phyloP scores from a whole-genome alignment of 2,113 vertebrate genomes.

The Indri indri region DNA sequence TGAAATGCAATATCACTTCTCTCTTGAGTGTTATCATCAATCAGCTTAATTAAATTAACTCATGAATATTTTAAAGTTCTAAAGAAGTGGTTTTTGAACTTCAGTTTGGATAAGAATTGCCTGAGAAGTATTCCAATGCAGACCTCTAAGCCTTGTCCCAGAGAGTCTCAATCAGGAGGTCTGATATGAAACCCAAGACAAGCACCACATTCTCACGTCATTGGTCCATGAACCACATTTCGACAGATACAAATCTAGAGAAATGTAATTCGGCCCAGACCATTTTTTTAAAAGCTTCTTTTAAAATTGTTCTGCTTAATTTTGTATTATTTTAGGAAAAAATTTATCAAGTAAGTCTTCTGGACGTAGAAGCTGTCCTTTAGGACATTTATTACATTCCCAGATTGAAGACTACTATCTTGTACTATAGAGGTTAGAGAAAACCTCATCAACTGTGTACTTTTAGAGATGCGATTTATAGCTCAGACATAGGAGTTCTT shows the following conservation, averaged over 20 bases:
- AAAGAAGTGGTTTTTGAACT: slow-evolving; percentile 3
- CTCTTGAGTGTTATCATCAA: background rate
- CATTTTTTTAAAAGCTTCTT: background rate
- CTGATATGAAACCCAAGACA: background rate
- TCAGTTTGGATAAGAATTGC: background rate
- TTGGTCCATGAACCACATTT: background rate
- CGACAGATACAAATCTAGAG: background rate
- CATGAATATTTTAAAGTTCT: background rate
- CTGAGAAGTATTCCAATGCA: background rate
- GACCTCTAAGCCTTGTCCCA: background rate
- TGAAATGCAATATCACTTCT: background rate
- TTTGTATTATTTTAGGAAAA: background rate
- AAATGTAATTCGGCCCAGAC: background rate
- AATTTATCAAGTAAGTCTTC: background rate
- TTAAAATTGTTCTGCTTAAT: background rate
- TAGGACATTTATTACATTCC: background rate
- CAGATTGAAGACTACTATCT: background rate
- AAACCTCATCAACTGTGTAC: background rate
- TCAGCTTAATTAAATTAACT: background rate
- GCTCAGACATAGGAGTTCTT: background rate
- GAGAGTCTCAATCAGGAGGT: background rate
- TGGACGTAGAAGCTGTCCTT: background rate
- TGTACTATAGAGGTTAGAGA: background rate
- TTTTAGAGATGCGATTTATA: background rate
- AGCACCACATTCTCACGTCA: background rate